Evolutionary conservation across 1,140 invertebrate genomes (phyloP).

Genomic region (Tetraneura akinire): DNA sequence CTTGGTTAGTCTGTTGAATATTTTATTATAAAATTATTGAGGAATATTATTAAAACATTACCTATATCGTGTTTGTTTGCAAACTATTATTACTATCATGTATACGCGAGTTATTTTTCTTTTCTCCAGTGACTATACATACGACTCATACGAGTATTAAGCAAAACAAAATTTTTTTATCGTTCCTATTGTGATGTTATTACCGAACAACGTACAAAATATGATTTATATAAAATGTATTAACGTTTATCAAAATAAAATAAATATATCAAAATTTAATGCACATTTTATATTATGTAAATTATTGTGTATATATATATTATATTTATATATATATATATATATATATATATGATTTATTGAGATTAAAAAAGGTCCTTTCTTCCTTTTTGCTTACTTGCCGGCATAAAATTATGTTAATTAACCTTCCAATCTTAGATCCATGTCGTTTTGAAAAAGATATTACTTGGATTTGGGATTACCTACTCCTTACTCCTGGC

Average conservation of each 20-base stretch:
- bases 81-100: neutral
- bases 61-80: neutral
- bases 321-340: no score
- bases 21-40: neutral
- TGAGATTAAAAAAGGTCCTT: neutral
- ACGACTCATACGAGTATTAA: neutral
- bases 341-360: no score
- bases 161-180: neutral
- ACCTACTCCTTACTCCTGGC: neutral
- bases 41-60: neutral
- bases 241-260: slow-evolving; percentile 24
- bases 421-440: slow-evolving; percentile 21
- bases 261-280: slow-evolving; percentile 1
- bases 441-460: slow-evolving; percentile 21
- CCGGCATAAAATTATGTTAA: slow-evolving; percentile 34
- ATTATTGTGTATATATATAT: no score
- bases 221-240: slow-evolving; percentile 9
- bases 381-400: neutral
- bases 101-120: no score
- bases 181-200: neutral
- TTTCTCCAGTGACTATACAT: neutral
- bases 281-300: no score
- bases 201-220: neutral
- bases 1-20: no score
- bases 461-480: slow-evolving; percentile 25